Evolutionary conservation across 2,888 invertebrate genomes (phyloP).

Genomic region (Scaptomyza polygonia): DNA sequence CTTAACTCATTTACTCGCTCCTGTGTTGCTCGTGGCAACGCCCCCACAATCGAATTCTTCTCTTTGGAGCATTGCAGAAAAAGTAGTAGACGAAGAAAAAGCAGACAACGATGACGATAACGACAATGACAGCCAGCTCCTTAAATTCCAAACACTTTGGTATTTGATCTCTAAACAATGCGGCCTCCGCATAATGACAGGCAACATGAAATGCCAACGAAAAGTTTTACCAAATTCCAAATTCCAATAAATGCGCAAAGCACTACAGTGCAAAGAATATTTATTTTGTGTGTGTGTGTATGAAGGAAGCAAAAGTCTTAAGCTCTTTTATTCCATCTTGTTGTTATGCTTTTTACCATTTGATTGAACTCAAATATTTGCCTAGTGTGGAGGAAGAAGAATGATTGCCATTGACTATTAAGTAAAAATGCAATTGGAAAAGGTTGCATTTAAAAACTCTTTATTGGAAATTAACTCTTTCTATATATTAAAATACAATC

Average conservation of each 20-base stretch:
- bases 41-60: conserved; percentile 45
- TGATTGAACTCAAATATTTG: conserved; percentile 18
- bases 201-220: conserved; percentile 64
- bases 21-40: conserved; percentile 1
- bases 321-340: background rate
- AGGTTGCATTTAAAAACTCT: conserved; percentile 75
- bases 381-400: background rate
- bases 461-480: conserved; percentile 74
- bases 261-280: conserved; percentile 17
- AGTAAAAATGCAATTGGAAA: background rate
- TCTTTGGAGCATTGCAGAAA: conserved; percentile 13
- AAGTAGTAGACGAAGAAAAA: conserved; percentile 4
- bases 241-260: conserved; percentile 47
- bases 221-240: conserved; percentile 70
- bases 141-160: conserved; percentile 74
- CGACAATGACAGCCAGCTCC: conserved; percentile 35
- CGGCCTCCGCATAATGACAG: conserved; percentile 67
- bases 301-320: background rate
- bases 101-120: background rate
- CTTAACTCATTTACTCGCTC: background rate
- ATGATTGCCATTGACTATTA: background rate
- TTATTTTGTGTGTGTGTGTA: conserved; percentile 20
- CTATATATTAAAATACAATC: conserved; percentile 76
- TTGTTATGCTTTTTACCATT: conserved; percentile 34
- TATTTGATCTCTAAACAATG: conserved; percentile 77